Evolutionary conservation across 2,888 invertebrate genomes (phyloP).

Genomic region (Eretmocerus hayati): DNA sequence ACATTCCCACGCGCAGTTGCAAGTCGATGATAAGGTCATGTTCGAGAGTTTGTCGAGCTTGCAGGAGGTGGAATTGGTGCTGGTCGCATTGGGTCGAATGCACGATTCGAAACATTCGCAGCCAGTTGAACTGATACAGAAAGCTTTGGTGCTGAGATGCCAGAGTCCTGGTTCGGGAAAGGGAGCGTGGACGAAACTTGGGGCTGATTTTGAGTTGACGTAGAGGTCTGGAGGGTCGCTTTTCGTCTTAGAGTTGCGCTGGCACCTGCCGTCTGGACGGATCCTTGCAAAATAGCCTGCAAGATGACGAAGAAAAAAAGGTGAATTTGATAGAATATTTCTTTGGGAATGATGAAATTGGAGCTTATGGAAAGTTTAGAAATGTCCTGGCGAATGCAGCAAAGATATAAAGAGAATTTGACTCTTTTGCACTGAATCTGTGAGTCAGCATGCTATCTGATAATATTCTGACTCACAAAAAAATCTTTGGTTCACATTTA

Average conservation of each 20-base stretch:
- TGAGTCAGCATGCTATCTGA: no score
- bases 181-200: conserved; percentile 61
- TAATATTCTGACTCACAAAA: no score
- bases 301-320: not conserved
- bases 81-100: conserved; percentile 32
- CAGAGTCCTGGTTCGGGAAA: conserved; percentile 79
- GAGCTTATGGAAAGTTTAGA: no score
- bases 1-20: conserved; percentile 47
- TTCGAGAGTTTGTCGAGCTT: conserved; percentile 36
- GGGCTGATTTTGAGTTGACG: conserved; percentile 41
- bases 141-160: conserved; percentile 68
- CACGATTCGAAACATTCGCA: conserved; percentile 46
- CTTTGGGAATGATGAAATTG: no score
- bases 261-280: conserved; percentile 26
- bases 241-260: conserved; percentile 15
- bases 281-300: conserved; percentile 6
- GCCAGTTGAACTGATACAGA: conserved; percentile 52
- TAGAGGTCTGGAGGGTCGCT: conserved; percentile 14
- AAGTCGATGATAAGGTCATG: conserved; percentile 25
- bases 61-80: conserved; percentile 38
- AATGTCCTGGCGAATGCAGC: no score
- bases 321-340: no score
- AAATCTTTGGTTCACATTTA: no score
- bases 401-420: no score
- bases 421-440: no score